A percentile compares a stretch with the other conserved stretches of the same genome.
phyloP scores from a whole-genome alignment of 2,888 invertebrate genomes.

The Xiphydria camelus region DNA sequence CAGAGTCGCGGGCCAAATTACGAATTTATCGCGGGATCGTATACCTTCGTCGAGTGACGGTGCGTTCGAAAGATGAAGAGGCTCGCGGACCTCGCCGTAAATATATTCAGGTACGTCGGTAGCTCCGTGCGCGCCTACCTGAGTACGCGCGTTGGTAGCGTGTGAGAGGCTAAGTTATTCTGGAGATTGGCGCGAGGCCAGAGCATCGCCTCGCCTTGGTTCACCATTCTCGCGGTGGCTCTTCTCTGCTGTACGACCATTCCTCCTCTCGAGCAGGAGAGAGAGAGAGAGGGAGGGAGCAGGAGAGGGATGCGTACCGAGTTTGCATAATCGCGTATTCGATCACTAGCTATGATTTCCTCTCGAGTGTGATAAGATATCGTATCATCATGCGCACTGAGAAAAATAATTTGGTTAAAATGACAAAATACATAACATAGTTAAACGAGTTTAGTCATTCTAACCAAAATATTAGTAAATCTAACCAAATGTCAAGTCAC shows the following conservation, averaged over 20 bases:
- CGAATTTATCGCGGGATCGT: not conserved
- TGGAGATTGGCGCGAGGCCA: constrained; percentile 37
- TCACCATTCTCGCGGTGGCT: not conserved
- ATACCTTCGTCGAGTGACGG: not conserved
- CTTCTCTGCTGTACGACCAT: not conserved
- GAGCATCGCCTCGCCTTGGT: constrained; percentile 19
- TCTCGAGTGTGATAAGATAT: no score
- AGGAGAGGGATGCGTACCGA: no score
- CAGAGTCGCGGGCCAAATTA: not conserved
- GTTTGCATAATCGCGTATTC: not conserved
- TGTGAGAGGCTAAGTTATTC: constrained; percentile 36
- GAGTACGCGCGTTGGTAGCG: constrained; percentile 19
- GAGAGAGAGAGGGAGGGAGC: not conserved
- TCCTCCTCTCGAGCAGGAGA: not conserved
- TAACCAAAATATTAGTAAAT: no score
- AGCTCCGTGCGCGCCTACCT: not conserved
- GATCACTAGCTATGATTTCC: not conserved
- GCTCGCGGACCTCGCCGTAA: not conserved
- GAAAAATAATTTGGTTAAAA: no score
- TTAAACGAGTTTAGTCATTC: no score
- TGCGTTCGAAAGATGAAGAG: not conserved
- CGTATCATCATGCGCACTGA: no score
- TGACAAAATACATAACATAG: no score
- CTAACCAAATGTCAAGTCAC: no score
- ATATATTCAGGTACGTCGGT: constrained; percentile 1